Evolutionary conservation across 2,113 vertebrate species (phyloP).

Genomic region (Engystomops pustulosus): DNA sequence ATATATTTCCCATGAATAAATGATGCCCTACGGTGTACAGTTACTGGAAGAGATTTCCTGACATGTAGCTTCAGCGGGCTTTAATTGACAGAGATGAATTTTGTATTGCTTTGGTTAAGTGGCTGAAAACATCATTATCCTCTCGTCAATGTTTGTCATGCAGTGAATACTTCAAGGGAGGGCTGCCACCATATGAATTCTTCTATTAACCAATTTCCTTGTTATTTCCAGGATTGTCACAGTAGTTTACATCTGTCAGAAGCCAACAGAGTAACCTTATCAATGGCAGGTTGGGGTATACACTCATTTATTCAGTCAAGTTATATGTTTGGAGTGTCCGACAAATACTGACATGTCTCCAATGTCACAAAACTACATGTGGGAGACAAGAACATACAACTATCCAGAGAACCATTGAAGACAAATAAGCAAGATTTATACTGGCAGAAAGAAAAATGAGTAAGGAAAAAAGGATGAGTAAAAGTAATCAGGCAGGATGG

Average conservation of each 20-base stretch:
- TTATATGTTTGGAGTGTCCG: background rate
- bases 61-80: background rate
- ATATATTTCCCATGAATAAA: slow-evolving; percentile 37
- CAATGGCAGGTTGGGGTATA: background rate
- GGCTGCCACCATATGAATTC: background rate
- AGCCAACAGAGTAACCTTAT: background rate
- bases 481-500: no score
- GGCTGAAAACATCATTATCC: slow-evolving; percentile 46
- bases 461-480: no score
- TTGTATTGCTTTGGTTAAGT: slow-evolving; percentile 35
- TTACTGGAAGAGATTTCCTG: slow-evolving; percentile 33
- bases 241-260: slow-evolving; percentile 17
- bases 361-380: background rate
- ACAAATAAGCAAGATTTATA: no score
- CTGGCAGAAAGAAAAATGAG: no score
- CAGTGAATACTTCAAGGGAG: background rate
- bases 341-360: background rate
- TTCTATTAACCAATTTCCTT: slow-evolving; percentile 12
- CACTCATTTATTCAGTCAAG: background rate
- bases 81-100: slow-evolving; percentile 51
- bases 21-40: slow-evolving; percentile 4
- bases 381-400: background rate
- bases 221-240: background rate
- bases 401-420: background rate
- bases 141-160: slow-evolving; percentile 30